Base-by-base conservation (phyloP, 2,797 vertebrate genomes). In the Mergus octosetaceus region DNA sequence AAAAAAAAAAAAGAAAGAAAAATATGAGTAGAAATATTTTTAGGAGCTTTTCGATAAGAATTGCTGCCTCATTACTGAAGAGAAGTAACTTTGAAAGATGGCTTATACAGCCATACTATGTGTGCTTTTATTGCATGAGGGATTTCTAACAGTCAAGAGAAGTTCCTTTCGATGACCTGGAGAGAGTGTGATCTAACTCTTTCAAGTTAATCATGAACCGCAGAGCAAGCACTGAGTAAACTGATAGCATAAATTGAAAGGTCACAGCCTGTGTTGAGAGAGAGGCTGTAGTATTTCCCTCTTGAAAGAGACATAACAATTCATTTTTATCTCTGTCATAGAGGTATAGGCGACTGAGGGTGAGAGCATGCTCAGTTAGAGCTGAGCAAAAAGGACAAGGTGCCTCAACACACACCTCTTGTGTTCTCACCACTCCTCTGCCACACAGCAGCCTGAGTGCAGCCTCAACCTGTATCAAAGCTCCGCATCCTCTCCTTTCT, bases 171-270 rank as follows among this genome's bases (percentile, higher is more conserved):
- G 83, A 94, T 88, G 75, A 90, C 32, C 61, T 49, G 32, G 49
- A 77, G 49, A 85, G 77, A 87, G 77, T 68, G 88, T 74, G 95
- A 94, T 94, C 91, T 49, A 80, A 95, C 71, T 94, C 71, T 68
- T 94, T 70, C 57, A 71, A 90, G 95, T 94, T 94, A 96, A 97
- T 96, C 85, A 92, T 93, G 90, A 94, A 80, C 91, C 80, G 77
- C 80, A 90, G 71, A 91, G 85, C 74, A 78, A 87, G 89, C 66
- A 38, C 79, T 82, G 93, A 91, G 94, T 94, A 96, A 96, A 90
- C 91, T 65, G 95, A 91, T 82, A 51, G 85, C 89, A 88, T 79
- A 91, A 90, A 95, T 90, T 94, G 94, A 96, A 97, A 95, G 94
- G 95, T 96, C 93, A 92, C 85, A 77, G 94, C 71, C 80, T 84